Conservation (phyloP, 2,113 vertebrate genomes). For the Abramis brama region DNA sequence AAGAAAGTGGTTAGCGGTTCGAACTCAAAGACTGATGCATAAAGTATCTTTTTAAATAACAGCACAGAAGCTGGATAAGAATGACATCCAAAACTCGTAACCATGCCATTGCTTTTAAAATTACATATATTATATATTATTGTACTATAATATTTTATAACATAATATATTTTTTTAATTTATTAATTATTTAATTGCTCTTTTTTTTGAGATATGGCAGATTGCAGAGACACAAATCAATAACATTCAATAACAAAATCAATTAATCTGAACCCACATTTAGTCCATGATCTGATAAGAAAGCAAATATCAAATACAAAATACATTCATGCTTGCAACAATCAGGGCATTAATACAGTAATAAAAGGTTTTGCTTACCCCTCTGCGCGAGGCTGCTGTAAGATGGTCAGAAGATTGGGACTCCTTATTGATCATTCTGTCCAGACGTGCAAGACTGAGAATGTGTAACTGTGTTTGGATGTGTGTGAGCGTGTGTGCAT, state of each 20-base stretch:
- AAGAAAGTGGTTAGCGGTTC: background rate
- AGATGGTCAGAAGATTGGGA: slow-evolving; percentile 58
- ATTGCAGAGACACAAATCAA: background rate
- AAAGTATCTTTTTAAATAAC: background rate
- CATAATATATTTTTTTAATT: no score
- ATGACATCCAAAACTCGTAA: background rate
- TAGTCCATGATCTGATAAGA: background rate
- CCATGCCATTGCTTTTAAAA: background rate
- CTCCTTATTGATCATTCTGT: slow-evolving; percentile 58
- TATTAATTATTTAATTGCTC: background rate
- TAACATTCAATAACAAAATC: background rate
- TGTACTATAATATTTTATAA: background rate
- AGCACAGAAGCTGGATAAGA: no score
- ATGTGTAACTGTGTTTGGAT: slow-evolving; percentile 12
- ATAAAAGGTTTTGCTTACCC: slow-evolving; percentile 39
- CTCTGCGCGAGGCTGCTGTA: slow-evolving; percentile 49
- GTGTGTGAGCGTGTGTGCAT: background rate
- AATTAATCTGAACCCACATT: background rate
- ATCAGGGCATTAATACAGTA: background rate
- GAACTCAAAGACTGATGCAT: background rate
- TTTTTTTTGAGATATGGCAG: background rate
- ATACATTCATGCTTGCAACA: background rate
- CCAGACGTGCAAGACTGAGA: slow-evolving; percentile 40
- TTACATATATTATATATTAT: background rate
- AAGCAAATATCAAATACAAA: background rate